A percentile compares a stretch with the other conserved stretches of the same genome.
These are phyloP conservation scores for Latrodectus hesperus DNA, from an alignment of 2,888 invertebrate species.

Conservation along the genomic window DNA sequence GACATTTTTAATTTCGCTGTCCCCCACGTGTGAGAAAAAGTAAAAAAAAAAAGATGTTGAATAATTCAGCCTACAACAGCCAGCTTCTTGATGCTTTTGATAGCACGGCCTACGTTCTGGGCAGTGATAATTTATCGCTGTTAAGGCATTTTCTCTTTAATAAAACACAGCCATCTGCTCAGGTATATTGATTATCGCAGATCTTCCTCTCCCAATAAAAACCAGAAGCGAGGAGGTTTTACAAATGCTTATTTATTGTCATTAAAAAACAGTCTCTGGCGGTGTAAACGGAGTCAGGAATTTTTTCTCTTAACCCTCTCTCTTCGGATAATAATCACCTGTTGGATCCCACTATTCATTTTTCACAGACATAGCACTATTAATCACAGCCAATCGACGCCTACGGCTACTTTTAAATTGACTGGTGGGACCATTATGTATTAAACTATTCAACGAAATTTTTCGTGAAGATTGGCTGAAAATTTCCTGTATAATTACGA, in stretches of 20 bases:
- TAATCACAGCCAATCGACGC: constrained; percentile 56
- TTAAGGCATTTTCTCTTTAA: constrained; percentile 29
- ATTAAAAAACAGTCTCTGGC: constrained; percentile 49
- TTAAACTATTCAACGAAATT: background rate
- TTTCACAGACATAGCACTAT: constrained; percentile 49
- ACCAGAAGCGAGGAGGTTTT: constrained; percentile 46
- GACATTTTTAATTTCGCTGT: too few relatives aligned
- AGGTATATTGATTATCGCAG: constrained; percentile 17
- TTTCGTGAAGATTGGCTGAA: background rate
- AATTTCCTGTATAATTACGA: background rate
- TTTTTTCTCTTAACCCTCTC: constrained; percentile 23
- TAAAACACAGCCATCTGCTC: constrained; percentile 30
- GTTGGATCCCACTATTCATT: constrained; percentile 53
- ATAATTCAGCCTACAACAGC: background rate
- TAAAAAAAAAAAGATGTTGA: constrained; percentile 1
- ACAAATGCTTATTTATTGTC: constrained; percentile 57
- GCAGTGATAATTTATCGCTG: constrained; percentile 21
- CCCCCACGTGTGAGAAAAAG: background rate
- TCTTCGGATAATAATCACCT: constrained; percentile 52
- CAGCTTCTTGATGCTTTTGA: background rate
- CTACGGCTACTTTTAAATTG: constrained; percentile 29
- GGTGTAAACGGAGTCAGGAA: constrained; percentile 13
- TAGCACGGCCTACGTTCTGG: background rate
- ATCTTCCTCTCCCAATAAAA: constrained; percentile 37
- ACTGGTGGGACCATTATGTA: background rate